phyloP scores from a whole-genome alignment of 2,888 invertebrate species.

The Stenotaenia linearis region DNA sequence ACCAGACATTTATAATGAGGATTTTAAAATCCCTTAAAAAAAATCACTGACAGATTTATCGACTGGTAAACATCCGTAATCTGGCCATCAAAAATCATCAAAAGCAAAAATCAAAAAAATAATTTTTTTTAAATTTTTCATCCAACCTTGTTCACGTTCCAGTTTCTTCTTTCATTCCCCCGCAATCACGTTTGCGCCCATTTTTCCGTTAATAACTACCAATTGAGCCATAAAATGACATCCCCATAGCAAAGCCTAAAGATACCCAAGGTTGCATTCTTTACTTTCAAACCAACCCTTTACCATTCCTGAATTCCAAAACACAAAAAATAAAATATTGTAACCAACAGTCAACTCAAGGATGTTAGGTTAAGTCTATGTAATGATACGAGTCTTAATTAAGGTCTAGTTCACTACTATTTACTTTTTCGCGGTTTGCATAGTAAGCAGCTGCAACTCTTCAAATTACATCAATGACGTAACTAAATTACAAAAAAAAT shows the following conservation, averaged over 20 bases:
- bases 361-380: not conserved
- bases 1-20: not conserved
- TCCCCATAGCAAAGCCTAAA: not conserved
- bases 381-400: not conserved
- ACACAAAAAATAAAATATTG: not conserved
- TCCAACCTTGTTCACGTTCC: constrained; percentile 5
- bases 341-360: not conserved
- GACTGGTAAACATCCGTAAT: not conserved
- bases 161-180: not conserved
- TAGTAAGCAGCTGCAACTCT: too few species aligned
- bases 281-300: not conserved
- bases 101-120: not conserved
- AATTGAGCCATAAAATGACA: not conserved
- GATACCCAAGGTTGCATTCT: not conserved
- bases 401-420: not conserved
- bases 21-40: not conserved
- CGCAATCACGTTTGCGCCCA: constrained; percentile 26
- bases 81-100: not conserved
- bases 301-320: not conserved
- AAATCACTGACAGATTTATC: not conserved
- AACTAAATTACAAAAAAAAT: not conserved
- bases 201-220: not conserved
- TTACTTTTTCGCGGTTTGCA: not conserved
- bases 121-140: not conserved
- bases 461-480: too few species aligned